A percentile compares a stretch with the other conserved stretches of the same genome.
Evolutionary conservation across 1,140 invertebrate genomes (phyloP).

Genomic region (Cherax destructor): DNA sequence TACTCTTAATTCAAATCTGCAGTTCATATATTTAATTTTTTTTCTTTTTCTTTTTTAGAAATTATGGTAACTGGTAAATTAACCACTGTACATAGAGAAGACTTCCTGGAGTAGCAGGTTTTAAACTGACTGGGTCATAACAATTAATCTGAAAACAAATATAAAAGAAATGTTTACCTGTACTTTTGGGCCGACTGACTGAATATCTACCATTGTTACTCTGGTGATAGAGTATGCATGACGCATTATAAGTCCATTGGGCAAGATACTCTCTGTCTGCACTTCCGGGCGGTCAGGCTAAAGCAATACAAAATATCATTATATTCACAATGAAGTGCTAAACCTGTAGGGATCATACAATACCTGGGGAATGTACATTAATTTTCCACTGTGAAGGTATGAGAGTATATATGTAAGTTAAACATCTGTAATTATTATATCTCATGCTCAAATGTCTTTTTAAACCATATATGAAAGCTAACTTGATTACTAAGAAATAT

Average conservation of each 20-base stretch:
- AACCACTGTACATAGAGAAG: not conserved
- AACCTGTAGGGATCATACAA: no score
- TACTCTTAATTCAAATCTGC: no score
- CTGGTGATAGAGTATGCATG: constrained; percentile 96
- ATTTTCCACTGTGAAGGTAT: no score
- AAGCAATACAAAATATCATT: not conserved
- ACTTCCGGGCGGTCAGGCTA: constrained; percentile 91
- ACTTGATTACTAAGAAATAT: no score
- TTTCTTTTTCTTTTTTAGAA: not conserved
- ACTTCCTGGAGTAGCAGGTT: not conserved
- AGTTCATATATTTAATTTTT: not conserved
- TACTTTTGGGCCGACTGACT: constrained; percentile 75
- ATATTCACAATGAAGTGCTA: no score
- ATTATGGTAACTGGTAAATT: not conserved
- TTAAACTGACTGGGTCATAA: not conserved
- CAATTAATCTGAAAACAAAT: not conserved
- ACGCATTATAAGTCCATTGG: constrained; percentile 93
- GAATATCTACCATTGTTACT: constrained; percentile 91
- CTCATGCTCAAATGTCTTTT: no score
- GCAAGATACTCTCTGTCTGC: constrained; percentile 90
- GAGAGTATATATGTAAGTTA: no score
- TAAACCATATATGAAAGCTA: no score
- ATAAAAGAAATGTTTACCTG: constrained; percentile 4
- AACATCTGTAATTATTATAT: no score
- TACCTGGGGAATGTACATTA: no score